Percentiles rank a stretch among this genome's conserved stretches.
Conservation (phyloP, 2,113 vertebrate genomes). For the Ageneiosus marmoratus region DNA sequence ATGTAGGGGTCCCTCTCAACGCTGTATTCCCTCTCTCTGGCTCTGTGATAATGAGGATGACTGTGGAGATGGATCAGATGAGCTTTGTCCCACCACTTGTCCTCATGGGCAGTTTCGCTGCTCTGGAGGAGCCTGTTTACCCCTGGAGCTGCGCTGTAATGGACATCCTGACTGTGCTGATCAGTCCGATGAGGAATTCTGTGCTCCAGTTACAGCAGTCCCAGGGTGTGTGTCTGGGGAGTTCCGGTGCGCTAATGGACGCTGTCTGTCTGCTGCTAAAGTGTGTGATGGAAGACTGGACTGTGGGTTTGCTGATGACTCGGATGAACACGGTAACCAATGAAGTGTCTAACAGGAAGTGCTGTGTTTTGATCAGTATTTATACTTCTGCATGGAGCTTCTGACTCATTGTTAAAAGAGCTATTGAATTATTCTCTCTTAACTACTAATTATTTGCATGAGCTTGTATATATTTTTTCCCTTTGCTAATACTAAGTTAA, state of each 20-base stretch:
- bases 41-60: conserved; percentile 89
- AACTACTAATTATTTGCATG: not conserved
- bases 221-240: conserved; percentile 66
- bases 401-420: not conserved
- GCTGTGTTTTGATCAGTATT: not conserved
- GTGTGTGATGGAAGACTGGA: conserved; percentile 76
- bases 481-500: not conserved
- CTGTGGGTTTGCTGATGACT: conserved; percentile 79
- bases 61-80: conserved; percentile 86
- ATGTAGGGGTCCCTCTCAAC: conserved; percentile 67
- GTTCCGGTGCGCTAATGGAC: conserved; percentile 77
- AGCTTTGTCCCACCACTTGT: conserved; percentile 77
- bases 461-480: not conserved
- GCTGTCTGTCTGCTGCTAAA: conserved; percentile 66
- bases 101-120: conserved; percentile 73
- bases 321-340: conserved; percentile 74
- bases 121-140: conserved; percentile 75
- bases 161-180: conserved; percentile 81
- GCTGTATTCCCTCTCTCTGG: conserved; percentile 83
- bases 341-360: not conserved
- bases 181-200: conserved; percentile 78
- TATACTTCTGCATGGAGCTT: not conserved
- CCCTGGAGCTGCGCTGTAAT: conserved; percentile 76
- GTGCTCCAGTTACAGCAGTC: conserved; percentile 55
- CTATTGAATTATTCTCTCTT: not conserved